phyloP scores from a whole-genome alignment of 2,113 vertebrate genomes.

The Hiodon alosoides region DNA sequence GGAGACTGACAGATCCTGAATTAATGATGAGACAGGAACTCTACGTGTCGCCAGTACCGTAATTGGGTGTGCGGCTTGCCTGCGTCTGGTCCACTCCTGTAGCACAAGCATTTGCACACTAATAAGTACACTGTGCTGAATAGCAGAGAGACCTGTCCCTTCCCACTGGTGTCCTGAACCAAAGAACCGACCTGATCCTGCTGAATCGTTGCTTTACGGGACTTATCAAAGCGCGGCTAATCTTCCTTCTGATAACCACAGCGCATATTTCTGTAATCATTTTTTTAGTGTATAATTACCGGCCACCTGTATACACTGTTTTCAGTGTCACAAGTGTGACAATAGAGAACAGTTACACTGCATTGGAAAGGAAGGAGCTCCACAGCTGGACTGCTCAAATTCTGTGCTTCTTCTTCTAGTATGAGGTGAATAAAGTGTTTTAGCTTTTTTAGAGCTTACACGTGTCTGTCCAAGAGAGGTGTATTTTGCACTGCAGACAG shows the following conservation, averaged over 20 bases:
- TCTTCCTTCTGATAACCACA: neutral
- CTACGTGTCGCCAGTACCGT: neutral
- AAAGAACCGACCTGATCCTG: neutral
- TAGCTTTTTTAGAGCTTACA: too few relatives aligned
- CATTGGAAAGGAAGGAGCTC: too few relatives aligned
- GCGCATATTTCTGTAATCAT: neutral
- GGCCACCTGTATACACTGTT: too few relatives aligned
- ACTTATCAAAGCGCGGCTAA: constrained; percentile 2
- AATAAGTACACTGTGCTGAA: neutral
- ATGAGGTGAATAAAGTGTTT: too few relatives aligned
- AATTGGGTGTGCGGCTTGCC: neutral
- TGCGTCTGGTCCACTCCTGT: neutral
- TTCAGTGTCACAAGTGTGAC: too few relatives aligned
- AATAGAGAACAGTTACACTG: too few relatives aligned
- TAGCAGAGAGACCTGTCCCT: neutral
- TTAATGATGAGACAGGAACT: constrained; percentile 11
- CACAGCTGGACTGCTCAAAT: too few relatives aligned
- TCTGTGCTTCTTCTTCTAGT: too few relatives aligned
- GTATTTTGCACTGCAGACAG: too few relatives aligned
- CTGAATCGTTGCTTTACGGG: neutral
- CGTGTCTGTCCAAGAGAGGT: too few relatives aligned
- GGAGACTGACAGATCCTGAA: constrained; percentile 5
- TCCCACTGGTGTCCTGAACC: neutral
- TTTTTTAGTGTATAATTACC: too few relatives aligned
- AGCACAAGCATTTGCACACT: neutral